Evolutionary conservation across 2,888 invertebrate species (phyloP).

Genomic region (Chrysina gloriosa): DNA sequence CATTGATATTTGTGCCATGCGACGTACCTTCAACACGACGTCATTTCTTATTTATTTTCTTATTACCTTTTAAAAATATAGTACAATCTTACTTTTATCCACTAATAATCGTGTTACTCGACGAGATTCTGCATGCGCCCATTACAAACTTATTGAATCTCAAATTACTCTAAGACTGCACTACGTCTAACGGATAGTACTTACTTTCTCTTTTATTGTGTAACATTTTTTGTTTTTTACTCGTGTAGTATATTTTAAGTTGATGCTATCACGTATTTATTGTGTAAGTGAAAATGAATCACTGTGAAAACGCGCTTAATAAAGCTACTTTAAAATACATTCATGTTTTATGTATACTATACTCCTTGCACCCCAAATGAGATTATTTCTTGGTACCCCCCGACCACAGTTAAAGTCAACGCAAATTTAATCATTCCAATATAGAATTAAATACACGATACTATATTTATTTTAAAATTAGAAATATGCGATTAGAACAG

Average conservation of each 20-base stretch:
- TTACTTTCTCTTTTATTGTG: constrained; percentile 34
- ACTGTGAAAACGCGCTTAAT: constrained; percentile 48
- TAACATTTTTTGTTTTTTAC: constrained; percentile 12
- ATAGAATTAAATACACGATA: too few relatives aligned
- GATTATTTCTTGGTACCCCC: too few relatives aligned
- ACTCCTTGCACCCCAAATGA: too few relatives aligned
- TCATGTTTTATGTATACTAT: neutral
- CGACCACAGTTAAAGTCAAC: too few relatives aligned
- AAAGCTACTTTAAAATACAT: constrained; percentile 46
- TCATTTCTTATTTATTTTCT: constrained; percentile 21
- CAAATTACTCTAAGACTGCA: constrained; percentile 49
- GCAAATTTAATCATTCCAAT: too few relatives aligned
- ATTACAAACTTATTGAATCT: constrained; percentile 20
- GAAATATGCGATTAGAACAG: too few relatives aligned
- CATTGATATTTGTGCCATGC: constrained; percentile 29
- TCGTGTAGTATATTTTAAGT: constrained; percentile 20
- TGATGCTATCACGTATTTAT: constrained; percentile 37
- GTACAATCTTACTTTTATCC: neutral
- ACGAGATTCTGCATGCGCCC: neutral
- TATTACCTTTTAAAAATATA: neutral
- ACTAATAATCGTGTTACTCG: neutral
- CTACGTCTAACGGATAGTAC: constrained; percentile 47
- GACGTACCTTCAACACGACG: constrained; percentile 5
- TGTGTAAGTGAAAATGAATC: constrained; percentile 42
- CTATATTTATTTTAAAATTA: too few relatives aligned